Evolutionary conservation across 2,888 invertebrate species (phyloP), one percentile per base, ranked within the genome.

Genomic region (Amblyjoppa fuscipennis): DNA sequence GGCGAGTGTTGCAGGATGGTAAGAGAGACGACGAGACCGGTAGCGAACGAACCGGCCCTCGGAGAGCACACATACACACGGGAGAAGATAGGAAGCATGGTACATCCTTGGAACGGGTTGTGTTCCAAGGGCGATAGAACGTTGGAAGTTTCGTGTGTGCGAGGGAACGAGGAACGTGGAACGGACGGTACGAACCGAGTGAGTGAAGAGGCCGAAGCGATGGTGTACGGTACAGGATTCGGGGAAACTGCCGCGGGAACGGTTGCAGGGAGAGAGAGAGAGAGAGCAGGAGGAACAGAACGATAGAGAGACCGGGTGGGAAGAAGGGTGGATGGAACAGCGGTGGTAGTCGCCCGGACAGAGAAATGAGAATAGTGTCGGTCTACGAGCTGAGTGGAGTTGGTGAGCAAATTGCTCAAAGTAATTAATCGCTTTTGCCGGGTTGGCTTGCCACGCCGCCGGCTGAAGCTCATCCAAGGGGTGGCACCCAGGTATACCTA

Each of bases 341-440:
- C 75, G 79, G 85, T 74, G 87, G 85, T 84, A 87, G 85, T 84
- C 85, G 81, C 88, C 86, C 85, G 91, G 91, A 92, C 91, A 91
- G 92, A 92, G 93, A 93, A 93, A 93, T 93, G 93, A 93, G 93
- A 93, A 93, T 93, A 93, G 93, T 93, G 93, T 93, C 92, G 93
- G 93, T 93, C 92, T 92, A 92, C 92, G 93, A 93, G 93, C 91
- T 92, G 93, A 92, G 93, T 92, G 91, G 93, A 93, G 93, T 93
- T 93, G 93, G 93, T 91, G 93, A 93, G 93, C 93, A 93, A 93
- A 93, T 93, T 93, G 93, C 93, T 93, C 93, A 93, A 93, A 93
- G 93, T 93, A 93, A 93, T 93, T 93, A 93, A 93, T 93, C 93
- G 93, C 93, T 93, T 93, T 93, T 93, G 93, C 93, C 91, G 93